Evolutionary conservation across 2,888 invertebrate genomes (phyloP).

Genomic region (Acronicta aceris): DNA sequence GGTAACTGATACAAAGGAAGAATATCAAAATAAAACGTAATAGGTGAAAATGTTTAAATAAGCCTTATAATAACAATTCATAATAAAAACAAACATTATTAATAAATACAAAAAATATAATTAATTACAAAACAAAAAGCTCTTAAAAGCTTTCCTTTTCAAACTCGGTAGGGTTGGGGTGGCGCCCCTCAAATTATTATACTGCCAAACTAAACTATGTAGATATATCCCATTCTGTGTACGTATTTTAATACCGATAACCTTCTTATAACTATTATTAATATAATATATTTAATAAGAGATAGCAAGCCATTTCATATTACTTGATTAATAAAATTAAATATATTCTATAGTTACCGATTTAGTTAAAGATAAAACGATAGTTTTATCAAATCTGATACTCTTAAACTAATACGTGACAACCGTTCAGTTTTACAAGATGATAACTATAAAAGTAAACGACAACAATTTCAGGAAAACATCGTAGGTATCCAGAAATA

Average conservation of each 20-base stretch:
- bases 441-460: constrained; percentile 53
- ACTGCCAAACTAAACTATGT: constrained; percentile 77
- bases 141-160: constrained; percentile 88
- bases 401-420: constrained; percentile 50
- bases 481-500: constrained; percentile 42
- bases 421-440: constrained; percentile 54
- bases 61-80: constrained; percentile 24
- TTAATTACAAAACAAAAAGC: constrained; percentile 88
- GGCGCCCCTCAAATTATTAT: constrained; percentile 84
- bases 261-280: no score
- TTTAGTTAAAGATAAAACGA: constrained; percentile 44
- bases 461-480: constrained; percentile 50
- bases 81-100: constrained; percentile 61
- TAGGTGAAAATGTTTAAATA: background rate
- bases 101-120: constrained; percentile 80
- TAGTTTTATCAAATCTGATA: constrained; percentile 38
- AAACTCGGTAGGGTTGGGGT: constrained; percentile 83
- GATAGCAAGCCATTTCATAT: constrained; percentile 10
- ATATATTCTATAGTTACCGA: constrained; percentile 11
- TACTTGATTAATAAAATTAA: constrained; percentile 24
- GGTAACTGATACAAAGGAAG: no score
- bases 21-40: no score
- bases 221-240: constrained; percentile 72
- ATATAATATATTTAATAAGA: constrained; percentile 22
- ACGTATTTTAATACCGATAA: constrained; percentile 60